Base-by-base conservation (phyloP, 2,888 invertebrate genomes). In the Perithous albicinctus region DNA sequence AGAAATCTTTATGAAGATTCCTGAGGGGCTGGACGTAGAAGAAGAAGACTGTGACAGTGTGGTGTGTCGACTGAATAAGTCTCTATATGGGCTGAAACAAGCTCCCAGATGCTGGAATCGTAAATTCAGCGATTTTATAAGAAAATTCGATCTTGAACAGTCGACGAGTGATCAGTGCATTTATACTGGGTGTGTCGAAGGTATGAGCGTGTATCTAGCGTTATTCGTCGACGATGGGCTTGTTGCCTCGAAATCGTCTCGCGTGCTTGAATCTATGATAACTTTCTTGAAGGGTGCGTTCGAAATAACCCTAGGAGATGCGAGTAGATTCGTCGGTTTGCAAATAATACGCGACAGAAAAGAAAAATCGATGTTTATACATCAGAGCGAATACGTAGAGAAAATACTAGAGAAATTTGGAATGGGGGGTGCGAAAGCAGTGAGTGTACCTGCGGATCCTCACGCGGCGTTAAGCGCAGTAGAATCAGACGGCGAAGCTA, bases 361-460 rank as follows among this genome's bases (percentile, higher is more conserved):
- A 0, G 18, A 56, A 7, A 59, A 72, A 46, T 72, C 20, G 29
- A 77, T 86, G 20, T 67, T 75, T 12, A 59, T 86, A 20, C 67
- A 87, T 69, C 88, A 88, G 70, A 81, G 18, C 10, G 73, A 64
- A 3, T 86, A 87, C 54, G 74, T 85, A 10, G 41, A 67, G 5
- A 46, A 79, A 61, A 59, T 88, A 12, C 54, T 86, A 18, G 54
- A 77, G 18, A 78, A 84, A 63, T 87, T 87, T 79, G 76, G 82
- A 35, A 87, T 88, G 86, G 8, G 0, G 20, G 78, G 85, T 26
- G 84, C 85, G 35, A 85, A 86, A 43, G 48, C 85, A 8, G 56
- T 78, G 7, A 69, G 78, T 54, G 51, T 67, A 3, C 67, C 67
- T 0, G 51, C 51, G 0, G 51, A 38, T 51, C 67, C 67, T 0